Conservation (phyloP, 2,113 vertebrate genomes). For the Grantiella picta region DNA sequence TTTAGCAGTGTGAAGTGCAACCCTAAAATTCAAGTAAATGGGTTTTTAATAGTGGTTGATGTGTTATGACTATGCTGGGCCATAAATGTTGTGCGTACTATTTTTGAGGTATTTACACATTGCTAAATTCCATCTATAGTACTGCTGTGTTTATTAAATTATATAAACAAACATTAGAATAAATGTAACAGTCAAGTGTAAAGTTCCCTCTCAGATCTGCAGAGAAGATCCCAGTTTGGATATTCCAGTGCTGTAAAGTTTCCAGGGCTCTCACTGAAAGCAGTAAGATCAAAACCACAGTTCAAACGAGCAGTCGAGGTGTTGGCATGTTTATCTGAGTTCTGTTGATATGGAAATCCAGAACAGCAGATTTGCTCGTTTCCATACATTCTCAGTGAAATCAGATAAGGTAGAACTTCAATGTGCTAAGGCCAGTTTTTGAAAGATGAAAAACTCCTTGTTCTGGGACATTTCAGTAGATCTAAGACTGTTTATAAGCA, state of each 20-base stretch:
- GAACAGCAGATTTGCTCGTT: neutral
- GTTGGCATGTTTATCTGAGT: neutral
- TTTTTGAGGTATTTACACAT: conserved; percentile 54
- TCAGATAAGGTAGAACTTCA: neutral
- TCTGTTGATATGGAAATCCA: neutral
- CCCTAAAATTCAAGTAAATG: conserved; percentile 67
- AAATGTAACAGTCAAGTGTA: neutral
- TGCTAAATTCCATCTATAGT: conserved; percentile 5
- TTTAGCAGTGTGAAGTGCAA: conserved; percentile 59
- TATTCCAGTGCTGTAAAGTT: neutral
- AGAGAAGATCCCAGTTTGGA: neutral
- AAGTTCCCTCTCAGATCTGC: neutral
- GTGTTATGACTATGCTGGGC: conserved; percentile 36
- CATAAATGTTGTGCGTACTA: conserved; percentile 42
- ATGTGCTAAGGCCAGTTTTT: neutral
- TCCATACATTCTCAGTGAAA: neutral
- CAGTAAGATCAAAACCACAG: neutral
- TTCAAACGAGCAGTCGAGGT: neutral
- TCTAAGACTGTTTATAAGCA: neutral
- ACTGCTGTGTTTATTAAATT: conserved; percentile 50
- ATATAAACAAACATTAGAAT: conserved; percentile 40
- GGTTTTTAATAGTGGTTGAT: conserved; percentile 63
- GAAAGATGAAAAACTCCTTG: neutral
- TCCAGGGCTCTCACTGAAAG: neutral
- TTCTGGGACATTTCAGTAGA: neutral